phyloP scores from a whole-genome alignment of 2,888 invertebrate species.

The Lochmaea crataegi region DNA sequence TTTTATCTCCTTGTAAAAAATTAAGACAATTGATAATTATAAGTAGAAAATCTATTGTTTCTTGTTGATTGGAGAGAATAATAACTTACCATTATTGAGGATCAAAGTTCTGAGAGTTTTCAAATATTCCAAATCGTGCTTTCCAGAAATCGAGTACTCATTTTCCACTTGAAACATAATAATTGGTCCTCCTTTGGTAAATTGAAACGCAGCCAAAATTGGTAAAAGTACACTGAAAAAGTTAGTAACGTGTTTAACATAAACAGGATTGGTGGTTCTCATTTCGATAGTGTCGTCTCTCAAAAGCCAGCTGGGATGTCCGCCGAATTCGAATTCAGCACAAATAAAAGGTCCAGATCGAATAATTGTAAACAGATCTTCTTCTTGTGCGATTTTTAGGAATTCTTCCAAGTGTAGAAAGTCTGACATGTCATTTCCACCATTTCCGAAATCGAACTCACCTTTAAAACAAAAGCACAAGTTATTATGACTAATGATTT shows the following conservation, averaged over 20 bases:
- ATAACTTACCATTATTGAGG: too few relatives aligned
- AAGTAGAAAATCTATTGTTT: too few relatives aligned
- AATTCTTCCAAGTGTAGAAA: slow-evolving; percentile 72
- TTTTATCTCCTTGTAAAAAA: too few relatives aligned
- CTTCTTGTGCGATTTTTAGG: slow-evolving; percentile 78
- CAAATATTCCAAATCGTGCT: slow-evolving; percentile 61
- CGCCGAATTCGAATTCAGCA: slow-evolving; percentile 83
- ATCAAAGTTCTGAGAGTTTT: slow-evolving; percentile 25
- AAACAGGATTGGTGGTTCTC: slow-evolving; percentile 54
- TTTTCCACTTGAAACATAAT: slow-evolving; percentile 81
- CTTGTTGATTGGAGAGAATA: too few relatives aligned
- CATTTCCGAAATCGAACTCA: slow-evolving; percentile 72
- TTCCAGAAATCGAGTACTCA: slow-evolving; percentile 50
- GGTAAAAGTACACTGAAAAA: slow-evolving; percentile 68
- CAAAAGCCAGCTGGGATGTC: slow-evolving; percentile 58
- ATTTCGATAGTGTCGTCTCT: slow-evolving; percentile 58
- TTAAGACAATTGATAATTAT: too few relatives aligned
- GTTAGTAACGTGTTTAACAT: slow-evolving; percentile 66
- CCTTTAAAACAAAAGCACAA: slow-evolving; percentile 69
- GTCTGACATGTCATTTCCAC: slow-evolving; percentile 67
- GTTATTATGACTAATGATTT: too few relatives aligned
- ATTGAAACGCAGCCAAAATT: slow-evolving; percentile 67
- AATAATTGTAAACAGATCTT: slow-evolving; percentile 82
- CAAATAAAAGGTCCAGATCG: slow-evolving; percentile 93
- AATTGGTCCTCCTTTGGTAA: slow-evolving; percentile 81